Evolutionary conservation across 2,797 vertebrate species (phyloP), one percentile per base, ranked within the genome.

Genomic region (Cuculus canorus): DNA sequence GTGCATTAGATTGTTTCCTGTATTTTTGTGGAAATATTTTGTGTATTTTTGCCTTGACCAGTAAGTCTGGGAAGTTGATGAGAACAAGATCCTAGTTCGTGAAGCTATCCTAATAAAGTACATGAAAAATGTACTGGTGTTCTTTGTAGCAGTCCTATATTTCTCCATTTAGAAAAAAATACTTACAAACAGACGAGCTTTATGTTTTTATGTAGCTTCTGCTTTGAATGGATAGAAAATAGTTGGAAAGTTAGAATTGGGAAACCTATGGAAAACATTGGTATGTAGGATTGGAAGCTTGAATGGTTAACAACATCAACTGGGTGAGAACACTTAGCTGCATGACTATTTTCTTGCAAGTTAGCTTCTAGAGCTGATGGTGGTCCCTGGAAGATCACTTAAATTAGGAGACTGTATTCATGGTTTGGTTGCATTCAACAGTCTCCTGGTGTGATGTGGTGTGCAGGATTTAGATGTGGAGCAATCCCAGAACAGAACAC

Each of bases 181-280:
- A 2, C 19, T 45, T 2, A 0, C 33, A 65, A 71, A 65, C 2
- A 7, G 39, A 28, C 0, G 1, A 82, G 8, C 4, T 52, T 82
- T 50, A 6, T 1, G 5, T 6, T 33, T 33, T 23, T 33, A 72
- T 52, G 45, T 69, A 43, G 17, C n/a, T 66, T 89, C 13, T 93
- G 2, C 39, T 70, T 15, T 81, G 35, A n/a, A 37, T 41, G 5
- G 19, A 12, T 61, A 63, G n/a, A 76, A 79, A 39, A 25, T 30
- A 56, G 2, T 60, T 82, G 9, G 33, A 56, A 77, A 54, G 5
- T 28, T 68, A 82, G 43, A 79, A 50, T 9, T 52, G 10, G 14
- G 6, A 82, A 70, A 35, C 9, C 22, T 79, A 22, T 77, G 19
- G 24, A 39, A 90, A 80, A 47, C 1, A 4, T 4, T 28, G 17